Evolutionary conservation across 1,140 invertebrate species (phyloP), one percentile per base, ranked within the genome.

Genomic region (Micrasema longulum): DNA sequence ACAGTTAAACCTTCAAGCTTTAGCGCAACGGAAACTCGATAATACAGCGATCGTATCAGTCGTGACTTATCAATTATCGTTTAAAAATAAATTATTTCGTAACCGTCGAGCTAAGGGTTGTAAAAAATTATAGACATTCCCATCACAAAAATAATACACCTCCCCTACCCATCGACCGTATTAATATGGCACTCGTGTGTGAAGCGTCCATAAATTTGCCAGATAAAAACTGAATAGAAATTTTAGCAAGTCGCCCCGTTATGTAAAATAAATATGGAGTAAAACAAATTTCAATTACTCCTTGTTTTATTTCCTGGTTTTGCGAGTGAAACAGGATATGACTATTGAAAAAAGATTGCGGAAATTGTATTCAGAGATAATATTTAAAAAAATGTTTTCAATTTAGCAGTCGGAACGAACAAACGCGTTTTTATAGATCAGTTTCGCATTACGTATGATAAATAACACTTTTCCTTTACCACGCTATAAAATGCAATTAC

Each of bases 301-400:
- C 55, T 71, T 52, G 68, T 67, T 55, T 69, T 52, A 48, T 50
- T 70, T 43, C 63, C 45, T 26, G 65, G 63, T 62, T 62, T 38
- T 63, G 22, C 53, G 69, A 71, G 62, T 60, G 64, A 52, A 76
- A 73, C 74, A 72, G 74, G 74, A 76, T 76, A 73, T 73, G 71
- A 73, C 74, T 70, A 76, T 76, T 68, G 70, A 76, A 76, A 73
- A 73, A 67, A 76, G 74, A 76, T 76, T 76, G 71, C 70, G 74
- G 74, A 76, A 76, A 76, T 76, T 76, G 71, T 73, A 71, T 76
- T 67, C 67, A 36, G 38, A 72, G 74, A 72, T 72, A 72, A 73
- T 66, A 31, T 31, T n/a, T 22, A 64, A 71, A 73, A 66, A 70
- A 11, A 47, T 64, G 43, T 45, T 64, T 63, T 48, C 26, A 31